A percentile compares a stretch with the other conserved stretches of the same genome.
Evolutionary conservation across 2,113 vertebrate genomes (phyloP).

Genomic region (Fregetta grallaria): DNA sequence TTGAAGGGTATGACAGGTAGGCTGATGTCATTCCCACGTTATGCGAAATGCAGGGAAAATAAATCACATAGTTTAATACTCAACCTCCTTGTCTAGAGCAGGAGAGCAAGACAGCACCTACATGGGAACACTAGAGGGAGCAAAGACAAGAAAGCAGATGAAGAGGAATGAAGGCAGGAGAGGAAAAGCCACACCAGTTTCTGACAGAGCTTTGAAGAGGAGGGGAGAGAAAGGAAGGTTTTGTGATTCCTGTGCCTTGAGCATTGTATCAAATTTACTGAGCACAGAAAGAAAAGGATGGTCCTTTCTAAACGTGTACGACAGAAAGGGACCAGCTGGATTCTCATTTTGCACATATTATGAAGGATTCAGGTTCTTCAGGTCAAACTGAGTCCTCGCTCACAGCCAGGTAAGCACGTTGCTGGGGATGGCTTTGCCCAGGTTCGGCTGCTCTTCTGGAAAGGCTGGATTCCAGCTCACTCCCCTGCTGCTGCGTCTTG

Average conservation of each 20-base stretch:
- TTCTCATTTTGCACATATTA: neutral
- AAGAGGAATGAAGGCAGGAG: neutral
- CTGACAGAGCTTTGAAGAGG: neutral
- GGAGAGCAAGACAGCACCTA: neutral
- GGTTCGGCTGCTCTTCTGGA: neutral
- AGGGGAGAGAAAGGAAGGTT: neutral
- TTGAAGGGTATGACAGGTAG: neutral
- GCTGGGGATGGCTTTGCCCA: neutral
- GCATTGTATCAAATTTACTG: neutral
- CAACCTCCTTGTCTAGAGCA: neutral
- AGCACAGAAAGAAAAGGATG: neutral
- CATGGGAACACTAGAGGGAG: slow-evolving; percentile 1
- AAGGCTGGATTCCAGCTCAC: neutral
- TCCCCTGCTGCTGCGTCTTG: neutral
- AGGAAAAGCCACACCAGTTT: neutral
- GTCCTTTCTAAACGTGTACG: neutral
- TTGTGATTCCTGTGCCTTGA: neutral
- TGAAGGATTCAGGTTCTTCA: neutral
- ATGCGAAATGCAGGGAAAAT: neutral
- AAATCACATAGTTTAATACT: neutral
- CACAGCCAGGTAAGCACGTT: neutral
- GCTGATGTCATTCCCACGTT: neutral
- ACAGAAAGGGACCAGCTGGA: neutral
- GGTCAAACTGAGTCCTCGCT: neutral
- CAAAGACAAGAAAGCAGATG: neutral